Evolutionary conservation across 2,888 invertebrate species (phyloP).

Genomic region (Harpagoxenus sublaevis): DNA sequence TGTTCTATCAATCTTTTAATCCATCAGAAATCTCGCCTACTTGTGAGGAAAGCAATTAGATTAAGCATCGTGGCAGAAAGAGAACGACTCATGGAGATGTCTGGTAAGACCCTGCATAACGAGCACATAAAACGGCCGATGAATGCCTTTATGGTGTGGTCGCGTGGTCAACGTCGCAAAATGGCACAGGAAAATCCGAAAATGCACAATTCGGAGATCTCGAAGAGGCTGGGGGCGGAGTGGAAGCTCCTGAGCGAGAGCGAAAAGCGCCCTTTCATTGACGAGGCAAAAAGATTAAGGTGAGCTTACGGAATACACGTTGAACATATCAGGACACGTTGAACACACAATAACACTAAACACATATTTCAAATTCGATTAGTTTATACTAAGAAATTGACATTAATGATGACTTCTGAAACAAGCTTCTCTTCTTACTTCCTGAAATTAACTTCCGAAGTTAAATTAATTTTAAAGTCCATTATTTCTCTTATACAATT

Average conservation of each 20-base stretch:
- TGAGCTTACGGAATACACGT: constrained; percentile 81
- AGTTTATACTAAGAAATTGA: not conserved
- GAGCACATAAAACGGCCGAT: constrained; percentile 97
- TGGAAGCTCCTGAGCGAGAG: constrained; percentile 95
- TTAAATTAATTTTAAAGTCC: not conserved
- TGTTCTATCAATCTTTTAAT: not conserved
- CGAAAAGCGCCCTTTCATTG: constrained; percentile 96
- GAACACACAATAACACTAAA: not conserved
- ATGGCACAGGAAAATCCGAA: constrained; percentile 98
- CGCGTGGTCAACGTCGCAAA: constrained; percentile 94
- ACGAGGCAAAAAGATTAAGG: constrained; percentile 96
- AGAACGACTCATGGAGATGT: constrained; percentile 76
- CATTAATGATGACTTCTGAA: not conserved
- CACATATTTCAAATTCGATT: not conserved
- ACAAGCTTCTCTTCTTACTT: not conserved
- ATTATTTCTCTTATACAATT: not conserved
- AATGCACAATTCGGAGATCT: constrained; percentile 97
- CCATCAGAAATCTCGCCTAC: constrained; percentile 10
- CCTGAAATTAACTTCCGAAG: not conserved
- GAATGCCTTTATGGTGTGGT: constrained; percentile 99
- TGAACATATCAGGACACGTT: not conserved
- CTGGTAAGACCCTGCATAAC: constrained; percentile 86
- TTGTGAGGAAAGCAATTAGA: not conserved
- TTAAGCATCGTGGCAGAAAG: not conserved
- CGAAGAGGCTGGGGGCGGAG: constrained; percentile 94